A percentile compares a stretch with the other conserved stretches of the same genome.
Conservation (phyloP, 2,797 vertebrate species). For the Glyptemys insculpta region DNA sequence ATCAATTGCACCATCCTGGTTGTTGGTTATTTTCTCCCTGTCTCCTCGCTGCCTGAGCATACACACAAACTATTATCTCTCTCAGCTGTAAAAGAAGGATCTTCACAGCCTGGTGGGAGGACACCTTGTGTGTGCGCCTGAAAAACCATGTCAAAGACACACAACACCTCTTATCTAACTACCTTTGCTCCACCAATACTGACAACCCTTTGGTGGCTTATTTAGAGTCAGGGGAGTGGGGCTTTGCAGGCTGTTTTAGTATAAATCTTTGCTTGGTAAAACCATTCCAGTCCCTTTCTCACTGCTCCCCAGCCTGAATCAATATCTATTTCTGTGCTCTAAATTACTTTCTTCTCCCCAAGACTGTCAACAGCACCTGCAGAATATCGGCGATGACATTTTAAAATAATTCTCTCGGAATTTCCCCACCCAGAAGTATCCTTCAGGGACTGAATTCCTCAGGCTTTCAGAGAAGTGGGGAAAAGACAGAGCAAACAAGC, state of each 20-base stretch:
- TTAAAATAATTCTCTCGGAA: not conserved
- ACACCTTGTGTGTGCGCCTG: not conserved
- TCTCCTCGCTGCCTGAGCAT: not conserved
- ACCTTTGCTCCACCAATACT: fast-evolving
- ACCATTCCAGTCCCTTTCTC: not conserved
- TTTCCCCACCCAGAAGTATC: fast-evolving
- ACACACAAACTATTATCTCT: not conserved
- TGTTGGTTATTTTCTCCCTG: not conserved
- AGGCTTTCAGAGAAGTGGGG: not conserved
- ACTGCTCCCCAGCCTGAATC: not conserved
- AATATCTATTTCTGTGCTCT: not conserved
- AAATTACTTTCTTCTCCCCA: not conserved
- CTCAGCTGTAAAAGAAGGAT: not conserved
- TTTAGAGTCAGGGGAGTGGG: not conserved
- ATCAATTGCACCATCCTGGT: not conserved
- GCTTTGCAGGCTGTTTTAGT: not conserved
- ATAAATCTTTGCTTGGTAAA: not conserved
- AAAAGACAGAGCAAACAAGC: fast-evolving
- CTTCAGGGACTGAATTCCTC: not conserved
- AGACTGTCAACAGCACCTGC: not conserved
- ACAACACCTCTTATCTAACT: not conserved
- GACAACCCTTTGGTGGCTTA: not conserved
- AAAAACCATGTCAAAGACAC: too few species aligned
- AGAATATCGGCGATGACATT: not conserved
- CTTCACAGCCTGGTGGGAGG: not conserved